Conservation (phyloP, 2,797 vertebrate genomes). For the Protosalanx chinensis region DNA sequence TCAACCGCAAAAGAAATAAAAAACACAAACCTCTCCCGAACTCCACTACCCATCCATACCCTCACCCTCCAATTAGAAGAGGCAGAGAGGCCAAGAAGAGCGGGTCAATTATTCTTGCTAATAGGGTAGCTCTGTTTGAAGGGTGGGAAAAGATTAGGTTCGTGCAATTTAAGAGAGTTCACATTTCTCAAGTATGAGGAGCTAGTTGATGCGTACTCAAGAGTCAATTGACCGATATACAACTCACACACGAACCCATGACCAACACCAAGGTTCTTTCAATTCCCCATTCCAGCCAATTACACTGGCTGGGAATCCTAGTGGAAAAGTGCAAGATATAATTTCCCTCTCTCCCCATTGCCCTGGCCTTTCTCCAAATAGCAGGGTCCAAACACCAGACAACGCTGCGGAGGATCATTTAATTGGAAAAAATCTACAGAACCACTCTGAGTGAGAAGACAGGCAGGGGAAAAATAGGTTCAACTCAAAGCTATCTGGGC, state of each 20-base stretch:
- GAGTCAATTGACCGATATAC: slow-evolving; percentile 47
- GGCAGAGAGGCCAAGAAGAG: slow-evolving; percentile 13
- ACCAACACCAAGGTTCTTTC: slow-evolving; percentile 27
- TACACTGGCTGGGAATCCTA: slow-evolving; percentile 34
- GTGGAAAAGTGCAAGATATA: slow-evolving; percentile 26
- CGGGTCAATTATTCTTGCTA: slow-evolving; percentile 28
- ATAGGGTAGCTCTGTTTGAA: slow-evolving; percentile 34
- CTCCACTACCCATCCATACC: slow-evolving; percentile 17
- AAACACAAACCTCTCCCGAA: slow-evolving; percentile 26
- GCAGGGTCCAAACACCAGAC: slow-evolving; percentile 43
- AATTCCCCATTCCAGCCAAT: slow-evolving; percentile 54
- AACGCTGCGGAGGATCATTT: slow-evolving; percentile 41
- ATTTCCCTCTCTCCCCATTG: slow-evolving; percentile 32
- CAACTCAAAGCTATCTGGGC: slow-evolving; percentile 54
- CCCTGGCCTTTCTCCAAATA: slow-evolving; percentile 17
- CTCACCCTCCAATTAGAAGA: slow-evolving; percentile 9
- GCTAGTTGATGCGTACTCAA: slow-evolving; percentile 29
- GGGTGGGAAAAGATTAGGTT: slow-evolving; percentile 42
- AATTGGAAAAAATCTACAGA: slow-evolving; percentile 51
- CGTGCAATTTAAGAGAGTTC: slow-evolving; percentile 40
- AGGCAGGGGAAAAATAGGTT: slow-evolving; percentile 39
- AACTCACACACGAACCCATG: slow-evolving; percentile 31
- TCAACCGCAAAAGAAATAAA: neutral
- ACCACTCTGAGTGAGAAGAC: slow-evolving; percentile 32
- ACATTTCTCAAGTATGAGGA: slow-evolving; percentile 18